Evolutionary conservation across 2,113 vertebrate genomes (phyloP).

Genomic region (Verasper variegatus): DNA sequence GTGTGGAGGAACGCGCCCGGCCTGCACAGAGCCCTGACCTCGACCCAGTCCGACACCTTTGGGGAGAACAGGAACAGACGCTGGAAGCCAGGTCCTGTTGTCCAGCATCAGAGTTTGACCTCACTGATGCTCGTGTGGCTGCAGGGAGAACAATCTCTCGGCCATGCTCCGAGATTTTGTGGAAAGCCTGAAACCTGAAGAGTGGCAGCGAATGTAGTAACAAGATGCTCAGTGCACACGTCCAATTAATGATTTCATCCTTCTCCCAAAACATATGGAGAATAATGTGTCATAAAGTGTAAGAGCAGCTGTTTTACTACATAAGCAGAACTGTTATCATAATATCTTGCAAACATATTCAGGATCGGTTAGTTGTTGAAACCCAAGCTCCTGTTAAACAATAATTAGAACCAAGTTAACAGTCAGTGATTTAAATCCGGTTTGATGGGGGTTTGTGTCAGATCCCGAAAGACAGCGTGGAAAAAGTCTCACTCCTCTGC

Average conservation of each 20-base stretch:
- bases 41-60: too few species aligned
- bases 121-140: neutral
- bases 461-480: neutral
- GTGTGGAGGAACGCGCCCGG: too few species aligned
- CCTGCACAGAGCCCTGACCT: too few species aligned
- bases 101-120: neutral
- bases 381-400: too few species aligned
- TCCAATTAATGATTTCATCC: neutral
- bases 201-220: neutral
- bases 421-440: neutral
- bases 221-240: neutral
- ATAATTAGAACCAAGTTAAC: too few species aligned
- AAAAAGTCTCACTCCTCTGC: neutral
- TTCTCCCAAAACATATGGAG: neutral
- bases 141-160: neutral
- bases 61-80: neutral
- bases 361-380: too few species aligned
- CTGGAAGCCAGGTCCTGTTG: neutral
- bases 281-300: neutral
- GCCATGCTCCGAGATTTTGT: neutral
- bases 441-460: neutral
- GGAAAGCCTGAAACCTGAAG: neutral
- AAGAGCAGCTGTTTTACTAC: neutral
- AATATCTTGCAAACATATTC: too few species aligned
- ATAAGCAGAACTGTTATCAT: conserved; percentile 35